These are phyloP conservation scores for Alcis repandata DNA, from an alignment of 2,888 invertebrate species.

Conservation along the genomic window DNA sequence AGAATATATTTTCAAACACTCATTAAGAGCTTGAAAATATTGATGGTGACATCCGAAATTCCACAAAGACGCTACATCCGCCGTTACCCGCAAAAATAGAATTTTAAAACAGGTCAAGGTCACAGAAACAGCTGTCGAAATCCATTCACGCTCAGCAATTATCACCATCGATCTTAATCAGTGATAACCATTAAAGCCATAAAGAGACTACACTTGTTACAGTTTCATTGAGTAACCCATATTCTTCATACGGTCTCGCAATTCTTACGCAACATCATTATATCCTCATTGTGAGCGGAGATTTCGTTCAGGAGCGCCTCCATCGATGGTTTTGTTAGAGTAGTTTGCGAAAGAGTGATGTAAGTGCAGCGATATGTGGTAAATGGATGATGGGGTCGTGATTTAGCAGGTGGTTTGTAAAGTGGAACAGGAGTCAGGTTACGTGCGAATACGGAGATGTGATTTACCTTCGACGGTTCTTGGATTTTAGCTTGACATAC, in stretches of 20 bases:
- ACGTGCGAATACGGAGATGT: constrained; percentile 45
- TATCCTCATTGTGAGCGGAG: constrained; percentile 1
- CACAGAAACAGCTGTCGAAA: constrained; percentile 49
- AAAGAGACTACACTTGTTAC: constrained; percentile 20
- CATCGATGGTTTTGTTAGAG: constrained; percentile 23
- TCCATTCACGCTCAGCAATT: constrained; percentile 47
- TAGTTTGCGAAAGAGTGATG: background rate
- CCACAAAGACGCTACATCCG: background rate
- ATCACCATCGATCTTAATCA: constrained; percentile 30
- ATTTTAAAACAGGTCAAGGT: constrained; percentile 25
- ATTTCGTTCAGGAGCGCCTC: constrained; percentile 9
- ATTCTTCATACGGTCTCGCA: constrained; percentile 50
- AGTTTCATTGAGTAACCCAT: constrained; percentile 56
- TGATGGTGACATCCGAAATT: background rate
- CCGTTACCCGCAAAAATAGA: constrained; percentile 32
- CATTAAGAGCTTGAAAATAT: background rate
- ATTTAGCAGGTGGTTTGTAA: constrained; percentile 35
- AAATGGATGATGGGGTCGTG: constrained; percentile 6
- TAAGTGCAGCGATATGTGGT: constrained; percentile 17
- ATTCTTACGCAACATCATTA: constrained; percentile 37
- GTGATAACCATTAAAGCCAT: constrained; percentile 28
- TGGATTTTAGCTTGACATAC: background rate
- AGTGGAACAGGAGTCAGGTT: constrained; percentile 50
- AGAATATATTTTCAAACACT: too few relatives aligned
- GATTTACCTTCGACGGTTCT: constrained; percentile 23